Percentiles rank a stretch among this genome's conserved stretches.
phyloP scores from a whole-genome alignment of 2,797 vertebrate genomes.

The Poeciliopsis presidionis region DNA sequence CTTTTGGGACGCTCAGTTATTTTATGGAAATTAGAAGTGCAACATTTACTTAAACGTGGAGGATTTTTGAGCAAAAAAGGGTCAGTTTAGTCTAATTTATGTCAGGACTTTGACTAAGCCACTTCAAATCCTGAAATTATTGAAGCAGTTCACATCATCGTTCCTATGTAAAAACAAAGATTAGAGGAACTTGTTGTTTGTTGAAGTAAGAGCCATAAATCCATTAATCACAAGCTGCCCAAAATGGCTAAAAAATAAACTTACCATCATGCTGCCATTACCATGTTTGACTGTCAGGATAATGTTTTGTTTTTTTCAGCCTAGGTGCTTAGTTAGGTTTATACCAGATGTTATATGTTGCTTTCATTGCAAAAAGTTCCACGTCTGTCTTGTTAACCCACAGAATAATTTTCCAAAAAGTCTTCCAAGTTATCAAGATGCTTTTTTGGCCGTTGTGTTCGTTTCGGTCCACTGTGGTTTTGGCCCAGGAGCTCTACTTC shows the following conservation, averaged over 20 bases:
- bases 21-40: slow-evolving; percentile 43
- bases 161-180: neutral
- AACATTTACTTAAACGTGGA: slow-evolving; percentile 31
- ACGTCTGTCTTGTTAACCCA: neutral
- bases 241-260: no score
- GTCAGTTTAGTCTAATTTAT: neutral
- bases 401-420: neutral
- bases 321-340: neutral
- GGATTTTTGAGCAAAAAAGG: neutral
- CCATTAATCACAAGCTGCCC: neutral
- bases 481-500: neutral
- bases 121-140: neutral
- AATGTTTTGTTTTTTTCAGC: neutral
- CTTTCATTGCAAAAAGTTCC: neutral
- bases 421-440: no score
- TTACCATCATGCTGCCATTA: neutral
- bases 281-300: neutral
- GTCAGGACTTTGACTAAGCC: neutral
- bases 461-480: neutral
- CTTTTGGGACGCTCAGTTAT: slow-evolving; percentile 26
- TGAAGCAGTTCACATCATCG: neutral
- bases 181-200: neutral
- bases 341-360: neutral
- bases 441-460: neutral
- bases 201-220: neutral